Base-by-base conservation (phyloP, 30 jellyfish, hydroid and myxozoan species). In the Phacellophora camtschatica region DNA sequence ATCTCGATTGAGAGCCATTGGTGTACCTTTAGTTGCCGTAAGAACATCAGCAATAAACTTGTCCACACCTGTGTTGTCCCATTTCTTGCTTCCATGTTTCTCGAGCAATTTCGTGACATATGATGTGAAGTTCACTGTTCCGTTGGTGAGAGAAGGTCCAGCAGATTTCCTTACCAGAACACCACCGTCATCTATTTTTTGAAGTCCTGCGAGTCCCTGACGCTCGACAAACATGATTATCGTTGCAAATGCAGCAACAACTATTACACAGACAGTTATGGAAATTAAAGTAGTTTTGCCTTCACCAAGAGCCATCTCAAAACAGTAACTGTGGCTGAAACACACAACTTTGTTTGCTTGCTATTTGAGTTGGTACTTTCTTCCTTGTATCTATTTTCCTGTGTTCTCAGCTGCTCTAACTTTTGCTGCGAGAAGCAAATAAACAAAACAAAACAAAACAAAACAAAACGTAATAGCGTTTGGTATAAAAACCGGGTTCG, bases 191-290 rank as follows among this genome's bases (percentile, higher is more conserved):
- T n/a, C n/a, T n/a, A n/a, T n/a, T n/a, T n/a, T n/a, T n/a, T n/a
- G n/a, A n/a, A n/a, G n/a, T n/a, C n/a, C 34, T 24, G 32, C 19
- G 74, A 73, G 16, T 15, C 86, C 86, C 33, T 54, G 74, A n/a
- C 74, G 74, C 23, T 73, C 86, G 61, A 73, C 56, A 49, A 73
- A 73, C 86, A 73, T 73, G 24, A 73, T 61, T 12, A 73, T 55
- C 11, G 56, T 67, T 11, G 86, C 74, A 53, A 74, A 59, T 18
- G 86, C 86, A 9, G 56, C 74, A 15, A 37, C 41, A 7, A 73
- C 86, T 16, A 73, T 31, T 27, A 73, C 22, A 64, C 54, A 73
- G n/a, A 53, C 55, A n/a, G 64, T 37, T 28, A 73, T 34, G 16
- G 86, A 73, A 12, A 50, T 29, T 49, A 73, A n/a, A 4, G 86